A percentile compares a stretch with the other conserved stretches of the same genome.
Conservation (phyloP, 2,888 invertebrate genomes). For the Phyllotreta striolata region DNA sequence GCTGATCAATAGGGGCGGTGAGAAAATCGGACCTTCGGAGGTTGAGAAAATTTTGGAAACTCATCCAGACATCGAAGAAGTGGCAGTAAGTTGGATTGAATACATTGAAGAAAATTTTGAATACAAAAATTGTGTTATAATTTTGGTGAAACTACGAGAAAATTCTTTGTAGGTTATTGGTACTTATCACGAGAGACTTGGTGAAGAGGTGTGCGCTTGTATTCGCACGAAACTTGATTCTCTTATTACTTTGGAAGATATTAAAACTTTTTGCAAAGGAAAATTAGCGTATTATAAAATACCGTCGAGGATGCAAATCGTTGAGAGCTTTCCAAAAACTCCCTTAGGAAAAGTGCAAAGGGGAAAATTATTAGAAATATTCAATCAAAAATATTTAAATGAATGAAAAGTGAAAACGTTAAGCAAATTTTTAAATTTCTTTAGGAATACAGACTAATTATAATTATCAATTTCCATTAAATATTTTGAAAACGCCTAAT, state of each 20-base stretch:
- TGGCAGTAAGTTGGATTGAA: constrained; percentile 65
- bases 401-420: not conserved
- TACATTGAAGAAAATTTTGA: no score
- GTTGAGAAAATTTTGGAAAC: constrained; percentile 77
- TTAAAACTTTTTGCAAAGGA: constrained; percentile 71
- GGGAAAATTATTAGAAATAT: constrained; percentile 60
- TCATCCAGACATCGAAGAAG: constrained; percentile 77
- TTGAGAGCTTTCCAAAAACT: constrained; percentile 80
- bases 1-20: constrained; percentile 82
- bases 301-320: constrained; percentile 74
- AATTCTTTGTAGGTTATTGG: constrained; percentile 69
- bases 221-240: constrained; percentile 67
- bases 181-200: constrained; percentile 76
- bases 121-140: no score
- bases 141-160: not conserved
- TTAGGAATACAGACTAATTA: no score
- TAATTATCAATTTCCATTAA: no score
- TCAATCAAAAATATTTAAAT: no score
- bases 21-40: constrained; percentile 85
- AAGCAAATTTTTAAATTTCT: no score
- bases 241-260: constrained; percentile 65
- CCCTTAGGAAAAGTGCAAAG: constrained; percentile 86
- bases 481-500: no score
- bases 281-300: constrained; percentile 83
- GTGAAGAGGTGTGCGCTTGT: constrained; percentile 79